Percentiles rank a stretch among this genome's conserved stretches.
These are phyloP conservation scores for Peucedramus taeniatus DNA, from an alignment of 2,113 vertebrate species.

Conservation along the genomic window DNA sequence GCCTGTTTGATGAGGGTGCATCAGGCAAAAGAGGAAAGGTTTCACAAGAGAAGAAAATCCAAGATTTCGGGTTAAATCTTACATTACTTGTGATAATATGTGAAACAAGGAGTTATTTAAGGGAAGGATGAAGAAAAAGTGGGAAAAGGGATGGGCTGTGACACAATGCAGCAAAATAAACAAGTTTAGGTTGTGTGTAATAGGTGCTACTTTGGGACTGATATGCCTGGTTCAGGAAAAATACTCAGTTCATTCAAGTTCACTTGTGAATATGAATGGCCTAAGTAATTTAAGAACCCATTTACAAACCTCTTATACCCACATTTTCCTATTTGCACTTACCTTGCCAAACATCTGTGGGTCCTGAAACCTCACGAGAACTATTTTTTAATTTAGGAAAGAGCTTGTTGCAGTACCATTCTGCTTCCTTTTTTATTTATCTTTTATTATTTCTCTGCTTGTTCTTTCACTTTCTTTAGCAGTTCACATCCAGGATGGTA, in stretches of 20 bases:
- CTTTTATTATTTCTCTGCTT: not conserved
- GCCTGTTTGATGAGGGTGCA: not conserved
- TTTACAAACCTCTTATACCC: not conserved
- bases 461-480: not conserved
- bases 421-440: not conserved
- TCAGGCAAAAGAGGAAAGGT: not conserved
- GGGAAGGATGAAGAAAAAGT: not conserved
- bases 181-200: not conserved
- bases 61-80: not conserved
- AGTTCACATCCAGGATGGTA: not conserved
- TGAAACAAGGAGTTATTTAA: not conserved
- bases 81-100: not conserved
- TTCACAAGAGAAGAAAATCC: not conserved
- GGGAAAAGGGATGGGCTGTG: not conserved
- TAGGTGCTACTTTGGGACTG: not conserved
- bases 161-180: not conserved
- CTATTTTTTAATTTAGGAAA: not conserved
- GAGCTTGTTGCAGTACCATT: not conserved
- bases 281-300: not conserved
- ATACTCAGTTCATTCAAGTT: not conserved
- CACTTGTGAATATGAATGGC: not conserved
- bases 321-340: not conserved
- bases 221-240: not conserved
- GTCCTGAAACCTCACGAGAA: fast-evolving
- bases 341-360: not conserved